Base-by-base conservation (phyloP, 2,888 invertebrate genomes). In the Labia minor region DNA sequence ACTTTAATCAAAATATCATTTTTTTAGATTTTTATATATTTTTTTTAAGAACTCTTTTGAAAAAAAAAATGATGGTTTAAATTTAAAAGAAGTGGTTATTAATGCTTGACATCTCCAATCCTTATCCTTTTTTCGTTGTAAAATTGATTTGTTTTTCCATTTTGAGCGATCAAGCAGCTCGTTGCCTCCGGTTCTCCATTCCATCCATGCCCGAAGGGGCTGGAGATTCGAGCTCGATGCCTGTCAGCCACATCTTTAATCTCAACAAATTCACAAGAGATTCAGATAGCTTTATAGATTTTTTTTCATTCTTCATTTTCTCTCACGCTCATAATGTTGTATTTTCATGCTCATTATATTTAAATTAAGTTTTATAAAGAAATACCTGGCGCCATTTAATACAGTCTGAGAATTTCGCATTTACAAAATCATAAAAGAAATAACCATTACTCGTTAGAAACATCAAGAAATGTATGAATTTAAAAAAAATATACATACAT, bases 301-400 rank as follows among this genome's bases (percentile, higher is more conserved):
- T 26, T 26, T 26, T 26, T 26, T 26, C 26, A 6, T 26, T 26
- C 26, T 26, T 26, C 26, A 26, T 49, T 49, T 49, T 49, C 49
- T 49, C 49, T 49, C 49, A 49, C 49, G 49, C 6, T 49, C 49
- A 49, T 49, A 49, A 49, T 49, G 49, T 49, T 49, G 49, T 4
- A 49, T 49, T 49, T 49, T 49, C 49, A 49, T 49, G 49, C 49
- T 49, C 49, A 49, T 49, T 49, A 49, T 49, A 49, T 49, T 49
- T 49, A 49, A 49, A 49, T 49, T 49, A 49, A 49, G 49, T 49
- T 49, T 49, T 10, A 49, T 49, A 49, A 49, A 49, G 49, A 49
- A 49, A 16, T 49, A 49, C 16, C 49, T 49, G 49, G 49, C 49
- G 49, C 49, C 49, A 16, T 49, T 3, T 49, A 8, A 8, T 8